Evolutionary conservation across 1,140 invertebrate genomes (phyloP).

Genomic region (Vollenhovia emeryi): DNA sequence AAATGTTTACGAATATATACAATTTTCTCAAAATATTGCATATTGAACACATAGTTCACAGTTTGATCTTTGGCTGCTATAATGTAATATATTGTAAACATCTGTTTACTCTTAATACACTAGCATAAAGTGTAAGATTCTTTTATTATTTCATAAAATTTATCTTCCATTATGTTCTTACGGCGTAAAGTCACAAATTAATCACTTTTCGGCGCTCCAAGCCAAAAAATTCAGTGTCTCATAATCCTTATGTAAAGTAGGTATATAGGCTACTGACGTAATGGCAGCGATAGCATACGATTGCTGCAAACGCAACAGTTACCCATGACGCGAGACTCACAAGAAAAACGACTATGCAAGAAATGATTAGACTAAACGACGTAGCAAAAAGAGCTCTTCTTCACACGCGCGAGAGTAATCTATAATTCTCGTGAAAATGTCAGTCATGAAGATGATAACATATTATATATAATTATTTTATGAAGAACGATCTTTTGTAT

Average conservation of each 20-base stretch:
- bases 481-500: not conserved
- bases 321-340: not conserved
- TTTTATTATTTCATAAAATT: not conserved
- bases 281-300: not conserved
- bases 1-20: not conserved
- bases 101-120: not conserved
- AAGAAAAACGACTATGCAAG: slow-evolving; percentile 17
- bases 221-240: not conserved
- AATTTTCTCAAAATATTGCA: not conserved
- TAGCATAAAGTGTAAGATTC: not conserved
- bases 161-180: not conserved
- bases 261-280: slow-evolving; percentile 14
- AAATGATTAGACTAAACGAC: not conserved
- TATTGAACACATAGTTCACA: not conserved
- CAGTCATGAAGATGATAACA: not conserved
- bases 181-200: not conserved
- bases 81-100: not conserved
- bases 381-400: not conserved
- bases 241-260: slow-evolving; percentile 8
- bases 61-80: not conserved
- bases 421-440: not conserved
- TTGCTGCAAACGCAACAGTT: slow-evolving; percentile 2
- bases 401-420: not conserved
- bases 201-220: not conserved
- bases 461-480: not conserved